Base-by-base conservation (phyloP, 2,888 invertebrate species). In the Epistrophe grossulariae region DNA sequence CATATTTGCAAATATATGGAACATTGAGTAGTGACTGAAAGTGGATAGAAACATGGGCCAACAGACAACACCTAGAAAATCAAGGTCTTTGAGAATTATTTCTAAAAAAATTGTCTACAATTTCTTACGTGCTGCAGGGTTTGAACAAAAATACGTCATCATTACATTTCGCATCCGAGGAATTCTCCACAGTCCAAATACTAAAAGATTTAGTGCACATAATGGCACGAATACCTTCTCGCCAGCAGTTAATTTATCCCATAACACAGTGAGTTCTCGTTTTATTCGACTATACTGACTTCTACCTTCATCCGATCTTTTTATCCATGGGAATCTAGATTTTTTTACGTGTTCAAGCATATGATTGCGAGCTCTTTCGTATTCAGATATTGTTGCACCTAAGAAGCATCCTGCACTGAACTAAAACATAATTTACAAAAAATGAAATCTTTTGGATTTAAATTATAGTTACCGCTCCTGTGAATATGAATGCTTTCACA, bases 1-100 rank as follows among this genome's bases (percentile, higher is more conserved):
- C 99, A 99, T 99, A 93, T 99, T 99, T 73, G 97, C 96, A 89
- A 96, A 95, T 82, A 99, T 94, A 93, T 99, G 99, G 88, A 98
- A 93, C 48, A 95, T 93, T 1, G 97, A 97, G 90, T 96, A 96
- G 92, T 99, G 99, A 90, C 99, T 99, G 93, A 99, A 99, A 43
- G 97, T 97, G n/a, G 98, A 98, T 6, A 99, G 93, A 70, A 99
- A 91, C 98, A 99, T 98, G 5, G 99, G 98, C 93, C 96, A 94
- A 92, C 97, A 98, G 66, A 96, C 93, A 88, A 94, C 94, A 91
- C 94, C 96, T 97, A 92, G 57, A 93, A 93, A 28, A 71, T 48
- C 40, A 62, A 48, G 6, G 40, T 31, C 19, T 15, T 7, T 55
- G 1, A 55, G 9, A n/a, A 15, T 66, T n/a, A 13, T 3, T 17